Evolutionary conservation across 2,113 vertebrate genomes (phyloP).

Genomic region (Fregetta grallaria): DNA sequence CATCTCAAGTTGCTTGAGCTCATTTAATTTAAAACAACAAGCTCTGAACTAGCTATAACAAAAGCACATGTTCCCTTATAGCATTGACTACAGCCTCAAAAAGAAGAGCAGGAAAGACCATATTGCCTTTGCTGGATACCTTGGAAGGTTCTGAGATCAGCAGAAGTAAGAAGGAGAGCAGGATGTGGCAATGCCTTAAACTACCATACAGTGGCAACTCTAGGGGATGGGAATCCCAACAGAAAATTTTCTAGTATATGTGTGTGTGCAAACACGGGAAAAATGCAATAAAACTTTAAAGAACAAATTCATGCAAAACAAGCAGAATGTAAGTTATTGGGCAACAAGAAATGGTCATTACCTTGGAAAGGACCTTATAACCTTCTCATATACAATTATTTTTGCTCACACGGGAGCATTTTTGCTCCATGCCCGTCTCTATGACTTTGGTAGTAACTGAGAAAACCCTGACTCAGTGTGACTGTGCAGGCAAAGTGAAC

Average conservation of each 20-base stretch:
- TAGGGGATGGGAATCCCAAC: neutral
- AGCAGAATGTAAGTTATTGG: neutral
- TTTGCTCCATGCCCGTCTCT: neutral
- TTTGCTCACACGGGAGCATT: neutral
- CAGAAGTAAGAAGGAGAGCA: neutral
- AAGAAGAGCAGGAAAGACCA: neutral
- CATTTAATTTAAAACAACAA: neutral
- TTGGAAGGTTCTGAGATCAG: neutral
- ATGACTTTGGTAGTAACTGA: neutral
- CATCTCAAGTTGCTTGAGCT: neutral
- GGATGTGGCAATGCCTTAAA: neutral
- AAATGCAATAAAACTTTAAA: neutral
- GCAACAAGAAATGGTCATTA: neutral
- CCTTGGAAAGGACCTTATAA: neutral
- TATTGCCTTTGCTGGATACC: neutral
- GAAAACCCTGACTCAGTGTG: neutral
- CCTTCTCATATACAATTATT: neutral
- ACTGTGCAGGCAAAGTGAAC: neutral
- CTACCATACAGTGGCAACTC: neutral
- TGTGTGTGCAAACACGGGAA: neutral
- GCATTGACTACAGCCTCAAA: neutral
- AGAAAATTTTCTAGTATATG: neutral
- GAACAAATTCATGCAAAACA: neutral
- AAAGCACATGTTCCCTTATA: neutral
- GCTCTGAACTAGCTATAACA: neutral